These are phyloP conservation scores for Catharus bicknelli DNA, from an alignment of 2,113 vertebrate species.

Conservation along the genomic window DNA sequence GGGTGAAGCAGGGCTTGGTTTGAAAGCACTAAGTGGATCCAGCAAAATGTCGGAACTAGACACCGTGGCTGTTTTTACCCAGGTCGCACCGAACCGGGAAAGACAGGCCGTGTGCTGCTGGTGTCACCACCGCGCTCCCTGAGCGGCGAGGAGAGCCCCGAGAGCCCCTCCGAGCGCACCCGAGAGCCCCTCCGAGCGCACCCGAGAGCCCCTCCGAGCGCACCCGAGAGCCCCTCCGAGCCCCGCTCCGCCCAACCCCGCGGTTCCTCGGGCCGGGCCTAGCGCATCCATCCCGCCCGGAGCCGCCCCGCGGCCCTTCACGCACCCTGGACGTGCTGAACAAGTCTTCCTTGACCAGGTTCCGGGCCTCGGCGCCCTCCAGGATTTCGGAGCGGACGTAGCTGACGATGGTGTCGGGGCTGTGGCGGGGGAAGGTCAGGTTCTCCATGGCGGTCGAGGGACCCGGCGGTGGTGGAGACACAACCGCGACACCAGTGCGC, in stretches of 20 bases:
- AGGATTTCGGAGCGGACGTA: slow-evolving; percentile 77
- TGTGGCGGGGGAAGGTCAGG: slow-evolving; percentile 74
- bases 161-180: no score
- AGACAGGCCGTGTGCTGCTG: neutral
- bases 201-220: no score
- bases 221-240: no score
- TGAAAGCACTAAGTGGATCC: neutral
- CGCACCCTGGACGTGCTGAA: slow-evolving; percentile 74
- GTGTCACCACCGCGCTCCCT: neutral
- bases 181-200: no score
- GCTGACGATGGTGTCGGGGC: slow-evolving; percentile 68
- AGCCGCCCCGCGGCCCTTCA: neutral
- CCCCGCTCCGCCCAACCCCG: neutral
- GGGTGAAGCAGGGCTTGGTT: rapidly evolving
- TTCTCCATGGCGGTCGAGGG: neutral
- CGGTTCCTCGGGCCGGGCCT: neutral
- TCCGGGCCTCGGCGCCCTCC: slow-evolving; percentile 75
- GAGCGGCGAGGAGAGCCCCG: neutral
- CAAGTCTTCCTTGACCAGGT: slow-evolving; percentile 76
- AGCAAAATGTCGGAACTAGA: neutral
- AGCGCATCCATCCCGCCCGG: neutral
- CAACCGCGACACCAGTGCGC: rapidly evolving
- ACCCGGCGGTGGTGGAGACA: rapidly evolving
- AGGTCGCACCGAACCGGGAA: neutral
- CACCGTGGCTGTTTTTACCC: rapidly evolving